Evolutionary conservation across 2,113 vertebrate species (phyloP).

Genomic region (Myrmophylax atrothorax): DNA sequence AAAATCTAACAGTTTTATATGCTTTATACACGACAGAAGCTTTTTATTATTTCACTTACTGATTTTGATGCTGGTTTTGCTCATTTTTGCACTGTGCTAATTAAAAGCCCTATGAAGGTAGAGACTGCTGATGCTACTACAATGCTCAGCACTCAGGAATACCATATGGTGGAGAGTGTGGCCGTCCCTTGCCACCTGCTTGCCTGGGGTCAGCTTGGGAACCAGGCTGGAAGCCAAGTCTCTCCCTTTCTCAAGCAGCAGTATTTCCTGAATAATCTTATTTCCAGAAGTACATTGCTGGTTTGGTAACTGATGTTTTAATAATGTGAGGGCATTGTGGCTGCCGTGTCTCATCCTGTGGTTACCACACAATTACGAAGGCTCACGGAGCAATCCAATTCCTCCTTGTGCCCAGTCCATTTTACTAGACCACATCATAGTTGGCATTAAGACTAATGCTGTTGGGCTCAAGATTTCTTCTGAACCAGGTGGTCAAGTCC

Average conservation of each 20-base stretch:
- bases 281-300: not conserved
- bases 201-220: slow-evolving; percentile 16
- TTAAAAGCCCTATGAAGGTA: not conserved
- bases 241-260: not conserved
- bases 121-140: slow-evolving; percentile 15
- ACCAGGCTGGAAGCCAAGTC: slow-evolving; percentile 5
- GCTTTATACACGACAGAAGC: not conserved
- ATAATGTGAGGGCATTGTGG: not conserved
- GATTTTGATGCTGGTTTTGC: not conserved
- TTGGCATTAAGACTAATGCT: slow-evolving; percentile 19
- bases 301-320: not conserved
- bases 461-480: not conserved
- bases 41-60: not conserved
- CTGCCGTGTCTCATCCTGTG: not conserved
- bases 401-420: not conserved
- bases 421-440: not conserved
- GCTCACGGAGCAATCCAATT: not conserved
- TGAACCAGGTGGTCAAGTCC: not conserved
- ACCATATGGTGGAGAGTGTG: slow-evolving; percentile 31
- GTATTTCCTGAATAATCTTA: not conserved
- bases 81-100: slow-evolving; percentile 11
- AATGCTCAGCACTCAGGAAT: not conserved
- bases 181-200: slow-evolving; percentile 24
- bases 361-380: not conserved
- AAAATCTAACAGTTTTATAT: not conserved